A percentile compares a stretch with the other conserved stretches of the same genome.
Conservation (phyloP, 2,888 invertebrate genomes). For the Panorpa germanica region DNA sequence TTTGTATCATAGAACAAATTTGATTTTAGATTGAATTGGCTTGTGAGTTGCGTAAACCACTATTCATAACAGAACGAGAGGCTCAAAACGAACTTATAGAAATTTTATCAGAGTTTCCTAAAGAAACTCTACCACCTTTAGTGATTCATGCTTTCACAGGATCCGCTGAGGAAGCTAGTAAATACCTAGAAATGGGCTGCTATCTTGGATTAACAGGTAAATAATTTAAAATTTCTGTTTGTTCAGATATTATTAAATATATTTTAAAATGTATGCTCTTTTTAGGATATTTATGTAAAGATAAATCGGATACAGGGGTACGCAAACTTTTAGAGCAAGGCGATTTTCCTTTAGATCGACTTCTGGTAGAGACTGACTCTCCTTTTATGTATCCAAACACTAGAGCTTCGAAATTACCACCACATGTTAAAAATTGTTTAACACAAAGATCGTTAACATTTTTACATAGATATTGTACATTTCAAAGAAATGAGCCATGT, state of each 20-base stretch:
- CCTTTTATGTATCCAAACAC: constrained; percentile 95
- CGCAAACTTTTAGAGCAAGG: constrained; percentile 65
- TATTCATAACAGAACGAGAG: constrained; percentile 83
- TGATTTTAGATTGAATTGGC: constrained; percentile 57
- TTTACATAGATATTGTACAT: constrained; percentile 65
- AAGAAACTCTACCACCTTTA: constrained; percentile 53
- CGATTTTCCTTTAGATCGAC: constrained; percentile 60
- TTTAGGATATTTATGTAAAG: constrained; percentile 68
- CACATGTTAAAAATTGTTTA: constrained; percentile 69
- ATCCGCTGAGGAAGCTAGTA: constrained; percentile 60
- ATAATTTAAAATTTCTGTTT: constrained; percentile 2
- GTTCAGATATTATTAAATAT: constrained; percentile 5
- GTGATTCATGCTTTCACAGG: constrained; percentile 88
- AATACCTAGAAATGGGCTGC: constrained; percentile 69
- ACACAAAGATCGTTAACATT: constrained; percentile 51
- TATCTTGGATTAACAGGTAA: constrained; percentile 66
- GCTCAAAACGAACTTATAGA: constrained; percentile 71
- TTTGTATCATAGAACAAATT: too few species aligned
- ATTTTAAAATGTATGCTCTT: neutral
- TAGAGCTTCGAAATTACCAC: constrained; percentile 76
- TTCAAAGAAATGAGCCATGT: constrained; percentile 92
- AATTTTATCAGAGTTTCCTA: constrained; percentile 30
- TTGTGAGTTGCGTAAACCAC: constrained; percentile 66
- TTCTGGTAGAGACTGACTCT: constrained; percentile 83
- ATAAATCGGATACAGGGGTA: constrained; percentile 82